Percentiles rank a stretch among this genome's conserved stretches.
Evolutionary conservation across 2,888 invertebrate genomes (phyloP).

Genomic region (Latheticus oryzae): DNA sequence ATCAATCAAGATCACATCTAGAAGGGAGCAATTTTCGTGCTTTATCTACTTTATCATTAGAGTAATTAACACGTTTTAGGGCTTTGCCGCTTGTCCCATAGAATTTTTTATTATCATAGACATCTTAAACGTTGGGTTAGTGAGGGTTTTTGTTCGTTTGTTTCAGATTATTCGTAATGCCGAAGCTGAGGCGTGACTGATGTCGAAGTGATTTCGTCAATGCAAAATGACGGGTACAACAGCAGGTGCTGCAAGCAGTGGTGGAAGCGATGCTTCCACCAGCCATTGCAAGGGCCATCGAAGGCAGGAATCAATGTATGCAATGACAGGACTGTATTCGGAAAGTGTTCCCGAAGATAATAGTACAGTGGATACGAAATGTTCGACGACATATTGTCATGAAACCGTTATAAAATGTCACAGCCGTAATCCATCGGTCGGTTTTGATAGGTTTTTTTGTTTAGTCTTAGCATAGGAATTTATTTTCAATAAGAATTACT

Average conservation of each 20-base stretch:
- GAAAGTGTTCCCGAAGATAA: conserved; percentile 74
- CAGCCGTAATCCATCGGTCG: conserved; percentile 83
- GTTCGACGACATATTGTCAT: conserved; percentile 59
- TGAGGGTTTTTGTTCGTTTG: too few relatives aligned
- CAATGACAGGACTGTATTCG: conserved; percentile 87
- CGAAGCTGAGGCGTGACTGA: conserved; percentile 17
- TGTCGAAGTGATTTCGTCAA: conserved; percentile 18
- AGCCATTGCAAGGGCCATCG: conserved; percentile 64
- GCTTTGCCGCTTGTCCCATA: too few relatives aligned
- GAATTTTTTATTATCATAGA: too few relatives aligned
- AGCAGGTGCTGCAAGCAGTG: conserved; percentile 25
- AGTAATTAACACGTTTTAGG: too few relatives aligned
- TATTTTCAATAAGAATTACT: conserved; percentile 18
- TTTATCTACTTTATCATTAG: too few relatives aligned
- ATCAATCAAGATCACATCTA: too few relatives aligned
- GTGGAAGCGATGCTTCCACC: conserved; percentile 41
- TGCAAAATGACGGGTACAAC: conserved; percentile 34
- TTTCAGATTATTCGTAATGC: conserved; percentile 24
- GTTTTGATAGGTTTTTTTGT: conserved; percentile 73
- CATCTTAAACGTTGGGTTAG: too few relatives aligned
- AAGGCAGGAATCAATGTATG: conserved; percentile 90
- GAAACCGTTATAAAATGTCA: conserved; percentile 76
- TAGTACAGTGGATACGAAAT: conserved; percentile 58
- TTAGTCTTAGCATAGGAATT: conserved; percentile 15
- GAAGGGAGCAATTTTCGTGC: too few relatives aligned